Evolutionary conservation across 2,888 invertebrate genomes (phyloP).

Genomic region (Euphydryas editha): DNA sequence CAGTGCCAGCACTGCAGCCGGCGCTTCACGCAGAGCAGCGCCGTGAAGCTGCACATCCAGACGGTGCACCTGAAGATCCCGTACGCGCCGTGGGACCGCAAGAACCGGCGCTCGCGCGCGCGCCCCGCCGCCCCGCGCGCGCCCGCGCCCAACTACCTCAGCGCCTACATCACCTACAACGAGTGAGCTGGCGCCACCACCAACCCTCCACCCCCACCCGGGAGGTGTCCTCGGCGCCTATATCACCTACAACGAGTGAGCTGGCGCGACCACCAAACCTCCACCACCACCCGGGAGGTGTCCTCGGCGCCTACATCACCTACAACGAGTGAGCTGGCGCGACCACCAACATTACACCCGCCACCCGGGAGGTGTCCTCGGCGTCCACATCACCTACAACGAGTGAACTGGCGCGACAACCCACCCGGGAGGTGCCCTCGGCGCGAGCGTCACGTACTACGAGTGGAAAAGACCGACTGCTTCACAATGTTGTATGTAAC

Average conservation of each 20-base stretch:
- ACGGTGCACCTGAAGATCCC: constrained; percentile 78
- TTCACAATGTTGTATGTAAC: too few relatives aligned
- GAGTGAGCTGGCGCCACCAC: constrained; percentile 28
- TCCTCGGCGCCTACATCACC: constrained; percentile 34
- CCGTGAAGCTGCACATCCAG: constrained; percentile 78
- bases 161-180: constrained; percentile 42
- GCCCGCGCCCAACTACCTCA: constrained; percentile 34
- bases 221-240: constrained; percentile 38
- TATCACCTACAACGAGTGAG: constrained; percentile 38
- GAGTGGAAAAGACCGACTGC: too few relatives aligned
- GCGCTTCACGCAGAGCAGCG: constrained; percentile 76
- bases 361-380: constrained; percentile 29
- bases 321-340: constrained; percentile 34
- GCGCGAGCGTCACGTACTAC: constrained; percentile 39
- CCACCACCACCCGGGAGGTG: too few relatives aligned
- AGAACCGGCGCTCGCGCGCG: constrained; percentile 65
- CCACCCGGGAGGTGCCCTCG: too few relatives aligned
- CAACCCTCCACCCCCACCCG: not conserved
- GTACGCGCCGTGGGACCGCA: constrained; percentile 79
- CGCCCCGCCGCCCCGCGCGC: constrained; percentile 36
- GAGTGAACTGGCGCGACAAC: constrained; percentile 22
- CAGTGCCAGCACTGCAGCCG: constrained; percentile 76
- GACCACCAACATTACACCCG: not conserved
- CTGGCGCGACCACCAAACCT: too few relatives aligned
- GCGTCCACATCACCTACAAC: constrained; percentile 39